A percentile compares a stretch with the other conserved stretches of the same genome.
These are phyloP conservation scores for Muntiacus reevesi DNA, from an alignment of 2,113 vertebrate species.

Conservation along the genomic window DNA sequence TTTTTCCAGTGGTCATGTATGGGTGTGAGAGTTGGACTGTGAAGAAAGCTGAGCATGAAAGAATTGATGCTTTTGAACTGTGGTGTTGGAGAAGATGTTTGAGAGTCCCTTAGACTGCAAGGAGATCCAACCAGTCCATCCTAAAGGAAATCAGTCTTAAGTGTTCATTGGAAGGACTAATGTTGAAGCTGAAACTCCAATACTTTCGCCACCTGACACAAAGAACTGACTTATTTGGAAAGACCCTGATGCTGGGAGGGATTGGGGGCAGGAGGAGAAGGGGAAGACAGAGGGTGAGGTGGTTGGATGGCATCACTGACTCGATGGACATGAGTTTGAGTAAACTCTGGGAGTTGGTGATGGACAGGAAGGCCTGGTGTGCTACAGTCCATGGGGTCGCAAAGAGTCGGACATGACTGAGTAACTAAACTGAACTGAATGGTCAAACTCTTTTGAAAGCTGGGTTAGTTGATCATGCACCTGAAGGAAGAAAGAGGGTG, in stretches of 20 bases:
- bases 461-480: background rate
- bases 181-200: background rate
- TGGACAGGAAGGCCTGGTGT: background rate
- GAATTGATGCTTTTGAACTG: background rate
- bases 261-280: background rate
- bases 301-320: background rate
- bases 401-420: accelerated
- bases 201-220: background rate
- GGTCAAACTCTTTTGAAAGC: background rate
- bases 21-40: background rate
- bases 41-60: background rate
- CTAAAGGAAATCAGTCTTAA: background rate
- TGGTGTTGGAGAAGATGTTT: background rate
- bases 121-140: background rate
- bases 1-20: background rate
- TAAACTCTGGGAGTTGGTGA: background rate
- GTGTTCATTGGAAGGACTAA: background rate
- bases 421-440: background rate
- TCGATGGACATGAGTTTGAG: background rate
- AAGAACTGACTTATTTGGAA: background rate
- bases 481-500: background rate
- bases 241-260: background rate
- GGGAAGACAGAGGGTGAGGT: accelerated
- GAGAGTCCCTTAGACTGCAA: background rate
- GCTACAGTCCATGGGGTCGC: background rate